phyloP scores from a whole-genome alignment of 2,797 vertebrate species.

The Danio aesculapii region DNA sequence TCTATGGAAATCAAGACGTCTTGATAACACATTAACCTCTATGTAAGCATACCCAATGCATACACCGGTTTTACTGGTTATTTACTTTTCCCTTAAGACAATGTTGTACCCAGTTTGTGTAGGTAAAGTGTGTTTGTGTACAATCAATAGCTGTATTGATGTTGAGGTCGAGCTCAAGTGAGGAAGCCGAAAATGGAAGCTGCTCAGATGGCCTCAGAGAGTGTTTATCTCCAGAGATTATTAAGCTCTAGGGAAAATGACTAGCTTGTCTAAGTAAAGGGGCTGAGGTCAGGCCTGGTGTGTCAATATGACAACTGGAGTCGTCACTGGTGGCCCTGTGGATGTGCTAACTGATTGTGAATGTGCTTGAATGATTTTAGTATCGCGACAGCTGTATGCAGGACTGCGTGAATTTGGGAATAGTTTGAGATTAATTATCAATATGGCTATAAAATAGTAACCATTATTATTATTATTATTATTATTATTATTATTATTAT shows the following conservation, averaged over 20 bases:
- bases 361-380: no score
- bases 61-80: no score
- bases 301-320: slow-evolving; percentile 28
- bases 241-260: slow-evolving; percentile 46
- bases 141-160: slow-evolving; percentile 43
- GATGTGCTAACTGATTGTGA: slow-evolving; percentile 23
- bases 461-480: background rate
- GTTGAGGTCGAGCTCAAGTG: slow-evolving; percentile 44
- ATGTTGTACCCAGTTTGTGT: slow-evolving; percentile 16
- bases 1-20: no score
- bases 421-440: background rate
- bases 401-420: background rate
- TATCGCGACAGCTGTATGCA: background rate
- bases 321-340: slow-evolving; percentile 20
- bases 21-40: no score
- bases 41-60: no score
- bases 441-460: background rate
- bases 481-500: background rate
- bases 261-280: slow-evolving; percentile 37
- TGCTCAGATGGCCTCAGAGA: slow-evolving; percentile 44
- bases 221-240: slow-evolving; percentile 51
- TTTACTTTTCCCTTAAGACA: no score
- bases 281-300: slow-evolving; percentile 48
- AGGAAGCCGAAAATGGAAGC: slow-evolving; percentile 43
- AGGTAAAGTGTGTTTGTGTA: slow-evolving; percentile 20